Conservation (phyloP, 2,113 vertebrate genomes). For the Ascaphus truei region DNA sequence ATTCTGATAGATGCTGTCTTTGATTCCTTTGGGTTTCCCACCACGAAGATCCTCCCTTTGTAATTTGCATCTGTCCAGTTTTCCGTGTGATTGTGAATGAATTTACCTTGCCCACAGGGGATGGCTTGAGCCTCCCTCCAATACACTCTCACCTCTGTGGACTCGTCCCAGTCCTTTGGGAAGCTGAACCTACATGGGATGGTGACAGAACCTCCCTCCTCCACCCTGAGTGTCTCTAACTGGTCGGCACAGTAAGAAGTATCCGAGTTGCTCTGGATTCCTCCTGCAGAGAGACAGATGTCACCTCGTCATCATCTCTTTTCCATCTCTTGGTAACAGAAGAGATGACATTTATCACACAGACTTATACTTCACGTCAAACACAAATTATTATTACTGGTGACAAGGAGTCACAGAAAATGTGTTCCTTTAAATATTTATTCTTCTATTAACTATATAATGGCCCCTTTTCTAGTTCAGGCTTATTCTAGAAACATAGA, state of each 20-base stretch:
- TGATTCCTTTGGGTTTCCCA: not conserved
- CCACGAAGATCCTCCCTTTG: not conserved
- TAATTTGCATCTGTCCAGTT: not conserved
- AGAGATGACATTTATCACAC: too few relatives aligned
- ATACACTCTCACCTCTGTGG: not conserved
- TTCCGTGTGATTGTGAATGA: not conserved
- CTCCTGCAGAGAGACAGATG: not conserved
- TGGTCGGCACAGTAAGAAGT: not conserved
- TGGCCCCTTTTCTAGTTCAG: too few relatives aligned
- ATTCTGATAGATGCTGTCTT: not conserved
- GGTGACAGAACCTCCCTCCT: not conserved
- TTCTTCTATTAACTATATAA: too few relatives aligned
- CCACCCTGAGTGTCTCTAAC: not conserved
- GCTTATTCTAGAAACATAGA: too few relatives aligned
- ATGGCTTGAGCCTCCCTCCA: not conserved
- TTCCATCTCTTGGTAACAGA: too few relatives aligned
- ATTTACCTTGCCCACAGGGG: not conserved
- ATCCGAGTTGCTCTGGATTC: not conserved
- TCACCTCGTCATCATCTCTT: not conserved
- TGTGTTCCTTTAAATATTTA: too few relatives aligned
- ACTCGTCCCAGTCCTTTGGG: accelerated
- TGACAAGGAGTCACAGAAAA: too few relatives aligned
- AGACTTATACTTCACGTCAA: too few relatives aligned
- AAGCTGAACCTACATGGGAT: conserved; percentile 19
- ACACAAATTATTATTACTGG: too few relatives aligned